Base-by-base conservation (phyloP, 2,888 invertebrate species). In the Blastobasis adustella region DNA sequence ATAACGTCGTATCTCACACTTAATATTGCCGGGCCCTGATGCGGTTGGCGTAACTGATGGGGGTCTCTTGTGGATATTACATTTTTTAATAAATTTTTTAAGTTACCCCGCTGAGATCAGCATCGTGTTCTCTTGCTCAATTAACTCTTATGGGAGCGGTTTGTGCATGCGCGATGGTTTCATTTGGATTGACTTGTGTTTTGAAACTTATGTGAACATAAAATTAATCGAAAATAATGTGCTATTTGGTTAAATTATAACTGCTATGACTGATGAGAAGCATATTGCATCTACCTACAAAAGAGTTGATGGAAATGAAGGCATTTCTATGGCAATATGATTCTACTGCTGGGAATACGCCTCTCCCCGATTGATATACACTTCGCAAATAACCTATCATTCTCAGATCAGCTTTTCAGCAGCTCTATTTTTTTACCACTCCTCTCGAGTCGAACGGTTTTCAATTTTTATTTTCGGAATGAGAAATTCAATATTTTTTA, bases 91-190 rank as follows among this genome's bases (percentile, higher is more conserved):
- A 82, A 84, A 82, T 83, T 83, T 82, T 80, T 77, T 80, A 78
- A 72, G 82, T 80, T 72, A 77, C 77, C 86, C 85, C 78, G 86
- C 86, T 86, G 87, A 52, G 85, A 76, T 67, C 71, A 67, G 69
- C 67, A 68, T 66, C 68, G 60, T 65, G 67, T 79, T 79, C 79
- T 83, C 83, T 83, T 84, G 71, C 82, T 79, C 84, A 86, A 87
- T 86, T 86, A 85, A 80, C 72, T 76, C 76, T 69, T 83, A 79
- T 82, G 77, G 82, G 84, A 81, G 80, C 75, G 77, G 80, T 87
- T 86, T 86, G 84, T 82, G 80, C 80, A 69, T 81, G 73, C 83
- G 84, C 66, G 86, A 83, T 82, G 82, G 80, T 82, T 84, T 80
- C 76, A 66, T 69, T 67, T 23, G 23, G 23, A 23, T 23, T 3